phyloP scores from a whole-genome alignment of 2,888 invertebrate genomes.

The Metallyticus violacea region DNA sequence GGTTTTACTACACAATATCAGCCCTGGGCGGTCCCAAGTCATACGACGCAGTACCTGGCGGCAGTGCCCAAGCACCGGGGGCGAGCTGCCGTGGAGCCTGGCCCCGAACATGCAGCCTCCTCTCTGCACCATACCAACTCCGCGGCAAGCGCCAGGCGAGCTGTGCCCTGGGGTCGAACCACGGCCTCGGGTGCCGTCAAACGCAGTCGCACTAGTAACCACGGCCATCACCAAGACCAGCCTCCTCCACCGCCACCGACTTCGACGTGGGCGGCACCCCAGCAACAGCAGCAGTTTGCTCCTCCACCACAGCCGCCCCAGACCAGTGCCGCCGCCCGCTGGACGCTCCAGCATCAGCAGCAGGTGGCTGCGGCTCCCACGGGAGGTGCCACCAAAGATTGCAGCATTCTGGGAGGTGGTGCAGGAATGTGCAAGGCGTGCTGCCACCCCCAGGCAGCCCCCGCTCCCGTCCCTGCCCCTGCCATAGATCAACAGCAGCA shows the following conservation, averaged over 20 bases:
- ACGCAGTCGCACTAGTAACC: constrained; percentile 19
- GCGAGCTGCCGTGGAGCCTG: constrained; percentile 35
- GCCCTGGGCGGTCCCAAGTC: not conserved
- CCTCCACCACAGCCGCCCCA: constrained; percentile 19
- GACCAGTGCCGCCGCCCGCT: constrained; percentile 36
- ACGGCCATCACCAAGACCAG: constrained; percentile 36
- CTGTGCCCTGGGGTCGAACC: constrained; percentile 7
- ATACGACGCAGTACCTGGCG: not conserved
- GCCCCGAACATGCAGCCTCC: constrained; percentile 37
- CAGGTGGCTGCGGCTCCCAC: constrained; percentile 8
- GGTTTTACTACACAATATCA: not conserved
- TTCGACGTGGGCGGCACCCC: not conserved
- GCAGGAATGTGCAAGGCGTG: constrained; percentile 30
- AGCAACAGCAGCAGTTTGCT: constrained; percentile 28
- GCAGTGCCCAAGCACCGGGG: constrained; percentile 16
- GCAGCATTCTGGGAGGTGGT: constrained; percentile 1
- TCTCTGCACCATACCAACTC: constrained; percentile 38
- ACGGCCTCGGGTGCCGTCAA: constrained; percentile 19
- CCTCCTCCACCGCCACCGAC: constrained; percentile 34
- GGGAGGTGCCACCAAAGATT: not conserved
- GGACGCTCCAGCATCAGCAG: constrained; percentile 42
- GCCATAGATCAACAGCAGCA: not conserved
- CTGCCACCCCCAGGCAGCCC: constrained; percentile 32
- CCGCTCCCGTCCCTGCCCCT: constrained; percentile 34
- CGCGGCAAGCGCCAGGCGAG: constrained; percentile 31